A percentile compares a stretch with the other conserved stretches of the same genome.
phyloP scores from a whole-genome alignment of 2,797 vertebrate species.

The Myripristis jacobus region DNA sequence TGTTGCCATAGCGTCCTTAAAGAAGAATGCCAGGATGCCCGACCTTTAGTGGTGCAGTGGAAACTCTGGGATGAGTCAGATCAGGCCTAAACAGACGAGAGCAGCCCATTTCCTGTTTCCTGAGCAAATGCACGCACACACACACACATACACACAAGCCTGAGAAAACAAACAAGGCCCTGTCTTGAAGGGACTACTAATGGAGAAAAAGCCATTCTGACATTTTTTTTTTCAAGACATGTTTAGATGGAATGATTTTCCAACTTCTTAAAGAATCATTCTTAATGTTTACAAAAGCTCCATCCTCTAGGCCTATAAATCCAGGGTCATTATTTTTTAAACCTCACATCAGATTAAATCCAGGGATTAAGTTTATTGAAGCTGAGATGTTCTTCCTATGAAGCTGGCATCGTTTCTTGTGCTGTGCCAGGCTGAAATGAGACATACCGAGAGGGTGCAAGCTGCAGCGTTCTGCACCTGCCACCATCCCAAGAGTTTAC shows the following conservation, averaged over 20 bases:
- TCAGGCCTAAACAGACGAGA: constrained; percentile 56
- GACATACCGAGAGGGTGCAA: neutral
- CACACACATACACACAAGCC: constrained; percentile 19
- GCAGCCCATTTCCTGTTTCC: constrained; percentile 81
- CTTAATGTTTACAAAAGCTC: constrained; percentile 7
- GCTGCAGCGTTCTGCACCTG: constrained; percentile 44
- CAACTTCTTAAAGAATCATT: neutral
- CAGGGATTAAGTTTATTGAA: neutral
- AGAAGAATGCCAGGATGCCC: constrained; percentile 78
- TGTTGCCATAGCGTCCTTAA: constrained; percentile 71
- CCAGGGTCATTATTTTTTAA: constrained; percentile 1
- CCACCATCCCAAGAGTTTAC: neutral
- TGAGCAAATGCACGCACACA: constrained; percentile 52
- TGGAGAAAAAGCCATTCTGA: constrained; percentile 18
- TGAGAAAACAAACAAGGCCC: constrained; percentile 52
- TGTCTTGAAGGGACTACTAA: constrained; percentile 40
- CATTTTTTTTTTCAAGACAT: constrained; percentile 27
- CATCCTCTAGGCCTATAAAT: neutral
- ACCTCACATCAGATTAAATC: neutral
- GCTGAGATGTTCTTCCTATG: neutral
- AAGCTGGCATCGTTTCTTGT: neutral
- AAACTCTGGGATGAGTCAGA: constrained; percentile 82
- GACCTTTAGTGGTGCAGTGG: constrained; percentile 73
- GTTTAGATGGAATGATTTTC: neutral
- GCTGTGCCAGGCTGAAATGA: neutral